Evolutionary conservation across 2,888 invertebrate genomes (phyloP).

Genomic region (Abrostola triplasia): DNA sequence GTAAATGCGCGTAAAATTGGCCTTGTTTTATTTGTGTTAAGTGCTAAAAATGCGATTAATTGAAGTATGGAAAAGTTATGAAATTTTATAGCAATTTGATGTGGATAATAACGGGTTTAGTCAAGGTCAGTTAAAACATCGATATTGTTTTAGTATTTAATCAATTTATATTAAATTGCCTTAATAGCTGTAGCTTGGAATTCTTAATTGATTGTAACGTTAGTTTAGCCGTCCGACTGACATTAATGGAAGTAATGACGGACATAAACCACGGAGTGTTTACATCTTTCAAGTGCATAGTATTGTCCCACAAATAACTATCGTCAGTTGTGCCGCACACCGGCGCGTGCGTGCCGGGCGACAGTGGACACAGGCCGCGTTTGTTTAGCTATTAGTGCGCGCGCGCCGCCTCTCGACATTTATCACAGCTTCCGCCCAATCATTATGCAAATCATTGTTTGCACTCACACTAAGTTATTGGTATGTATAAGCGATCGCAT

Average conservation of each 20-base stretch:
- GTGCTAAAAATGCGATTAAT: slow-evolving; percentile 5
- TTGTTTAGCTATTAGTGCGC: slow-evolving; percentile 35
- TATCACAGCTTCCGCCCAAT: slow-evolving; percentile 44
- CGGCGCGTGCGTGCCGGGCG: no score
- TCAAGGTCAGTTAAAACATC: slow-evolving; percentile 2
- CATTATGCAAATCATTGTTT: slow-evolving; percentile 41
- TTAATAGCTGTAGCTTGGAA: neutral
- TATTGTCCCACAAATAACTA: slow-evolving; percentile 11
- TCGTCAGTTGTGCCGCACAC: neutral
- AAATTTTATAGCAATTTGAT: neutral
- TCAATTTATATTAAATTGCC: neutral
- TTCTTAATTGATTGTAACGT: slow-evolving; percentile 1
- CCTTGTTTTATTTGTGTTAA: neutral
- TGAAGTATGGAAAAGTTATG: neutral
- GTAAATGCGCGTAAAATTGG: slow-evolving; percentile 1
- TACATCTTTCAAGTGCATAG: neutral
- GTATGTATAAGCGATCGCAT: slow-evolving; percentile 13
- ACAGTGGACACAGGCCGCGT: slow-evolving; percentile 19
- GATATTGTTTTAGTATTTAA: neutral
- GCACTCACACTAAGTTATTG: slow-evolving; percentile 12
- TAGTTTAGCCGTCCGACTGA: neutral
- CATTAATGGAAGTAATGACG: neutral
- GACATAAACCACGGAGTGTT: slow-evolving; percentile 1
- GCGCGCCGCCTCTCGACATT: slow-evolving; percentile 14
- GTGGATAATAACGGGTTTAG: neutral